phyloP scores from a whole-genome alignment of 2,113 vertebrate genomes.

The Oryzias woworae region DNA sequence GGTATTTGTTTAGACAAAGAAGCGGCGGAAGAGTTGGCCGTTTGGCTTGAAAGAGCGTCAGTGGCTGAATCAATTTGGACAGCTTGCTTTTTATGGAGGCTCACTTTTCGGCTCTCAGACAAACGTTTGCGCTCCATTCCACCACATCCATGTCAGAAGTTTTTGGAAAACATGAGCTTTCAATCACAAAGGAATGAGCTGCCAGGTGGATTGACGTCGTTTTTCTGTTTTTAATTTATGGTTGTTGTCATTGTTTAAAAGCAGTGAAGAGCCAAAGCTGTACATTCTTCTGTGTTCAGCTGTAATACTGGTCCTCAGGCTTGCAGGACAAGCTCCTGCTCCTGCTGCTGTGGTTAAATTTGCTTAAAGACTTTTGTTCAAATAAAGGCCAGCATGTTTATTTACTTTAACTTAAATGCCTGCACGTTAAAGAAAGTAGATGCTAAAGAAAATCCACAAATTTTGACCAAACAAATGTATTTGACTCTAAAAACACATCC shows the following conservation, averaged over 20 bases:
- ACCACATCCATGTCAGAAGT: conserved; percentile 30
- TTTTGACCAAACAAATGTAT: neutral
- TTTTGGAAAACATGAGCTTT: conserved; percentile 35
- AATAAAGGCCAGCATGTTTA: neutral
- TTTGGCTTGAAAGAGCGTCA: neutral
- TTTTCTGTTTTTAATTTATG: neutral
- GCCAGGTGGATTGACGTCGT: conserved; percentile 2
- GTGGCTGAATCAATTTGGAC: conserved; percentile 34
- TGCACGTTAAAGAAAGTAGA: neutral
- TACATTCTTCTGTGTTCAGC: neutral
- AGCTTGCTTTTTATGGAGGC: conserved; percentile 37
- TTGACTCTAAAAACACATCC: too few relatives aligned
- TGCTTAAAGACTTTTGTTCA: too few relatives aligned
- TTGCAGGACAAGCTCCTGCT: neutral
- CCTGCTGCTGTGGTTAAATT: too few relatives aligned
- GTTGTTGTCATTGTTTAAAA: too few relatives aligned
- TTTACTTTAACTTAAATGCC: neutral
- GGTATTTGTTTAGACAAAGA: conserved; percentile 7
- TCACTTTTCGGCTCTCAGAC: conserved; percentile 33
- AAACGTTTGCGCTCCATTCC: conserved; percentile 52
- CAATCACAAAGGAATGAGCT: neutral
- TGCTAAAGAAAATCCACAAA: neutral
- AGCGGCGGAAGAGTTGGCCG: neutral
- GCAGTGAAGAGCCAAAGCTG: neutral
- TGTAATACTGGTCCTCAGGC: neutral